Conservation (phyloP, 1,140 invertebrate species). For the Battus philenor region DNA sequence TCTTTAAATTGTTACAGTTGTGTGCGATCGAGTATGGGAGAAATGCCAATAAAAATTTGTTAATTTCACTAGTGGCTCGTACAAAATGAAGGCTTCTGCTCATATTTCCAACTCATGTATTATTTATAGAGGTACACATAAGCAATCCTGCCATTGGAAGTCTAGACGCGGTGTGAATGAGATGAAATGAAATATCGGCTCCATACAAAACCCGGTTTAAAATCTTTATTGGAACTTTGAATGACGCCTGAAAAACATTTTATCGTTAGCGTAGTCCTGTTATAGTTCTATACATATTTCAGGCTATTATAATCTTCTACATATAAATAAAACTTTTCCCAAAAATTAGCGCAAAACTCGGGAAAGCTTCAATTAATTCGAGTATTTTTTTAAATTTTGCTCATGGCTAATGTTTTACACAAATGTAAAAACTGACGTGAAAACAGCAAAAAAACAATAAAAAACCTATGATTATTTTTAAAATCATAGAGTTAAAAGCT, state of each 20-base stretch:
- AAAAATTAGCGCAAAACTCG: too few species aligned
- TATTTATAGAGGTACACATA: conserved; percentile 59
- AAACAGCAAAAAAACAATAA: too few species aligned
- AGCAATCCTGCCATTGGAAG: conserved; percentile 55
- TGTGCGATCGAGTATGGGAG: conserved; percentile 37
- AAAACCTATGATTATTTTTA: too few species aligned
- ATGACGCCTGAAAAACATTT: conserved; percentile 5
- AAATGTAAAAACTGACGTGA: too few species aligned
- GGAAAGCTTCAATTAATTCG: too few species aligned
- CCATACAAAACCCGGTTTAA: conserved; percentile 43
- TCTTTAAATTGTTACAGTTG: conserved; percentile 10
- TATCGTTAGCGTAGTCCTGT: too few species aligned
- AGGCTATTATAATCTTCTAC: too few species aligned
- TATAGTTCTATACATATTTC: too few species aligned
- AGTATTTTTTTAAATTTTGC: too few species aligned
- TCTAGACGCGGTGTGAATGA: conserved; percentile 64
- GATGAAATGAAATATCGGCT: conserved; percentile 60
- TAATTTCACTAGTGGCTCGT: conserved; percentile 59
- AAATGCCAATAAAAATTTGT: conserved; percentile 62
- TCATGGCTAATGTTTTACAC: too few species aligned
- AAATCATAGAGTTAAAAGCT: too few species aligned
- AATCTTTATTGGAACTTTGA: conserved; percentile 41
- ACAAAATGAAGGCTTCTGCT: conserved; percentile 54
- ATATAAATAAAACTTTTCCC: too few species aligned
- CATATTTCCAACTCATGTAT: conserved; percentile 64